Evolutionary conservation across 2,797 vertebrate genomes (phyloP).

Genomic region (Acanthornis magna): DNA sequence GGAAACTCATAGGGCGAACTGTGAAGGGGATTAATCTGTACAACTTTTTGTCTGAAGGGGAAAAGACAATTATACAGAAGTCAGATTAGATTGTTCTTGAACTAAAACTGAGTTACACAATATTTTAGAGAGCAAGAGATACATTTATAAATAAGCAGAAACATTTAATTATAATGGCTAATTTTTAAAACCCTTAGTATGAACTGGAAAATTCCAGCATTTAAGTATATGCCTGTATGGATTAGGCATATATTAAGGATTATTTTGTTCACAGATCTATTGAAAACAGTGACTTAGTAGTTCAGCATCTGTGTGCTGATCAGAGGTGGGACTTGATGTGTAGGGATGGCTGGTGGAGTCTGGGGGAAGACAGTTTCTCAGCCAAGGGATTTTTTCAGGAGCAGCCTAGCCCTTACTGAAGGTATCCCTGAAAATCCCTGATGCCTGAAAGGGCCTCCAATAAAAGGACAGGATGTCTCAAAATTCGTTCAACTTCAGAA

Average conservation of each 20-base stretch:
- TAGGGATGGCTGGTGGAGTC: not conserved
- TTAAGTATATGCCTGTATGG: not conserved
- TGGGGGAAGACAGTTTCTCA: not conserved
- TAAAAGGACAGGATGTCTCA: constrained; percentile 71
- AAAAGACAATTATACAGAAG: not conserved
- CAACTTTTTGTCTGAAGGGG: constrained; percentile 74
- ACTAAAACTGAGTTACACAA: not conserved
- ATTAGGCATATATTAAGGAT: not conserved
- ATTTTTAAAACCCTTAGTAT: not conserved
- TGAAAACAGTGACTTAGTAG: not conserved
- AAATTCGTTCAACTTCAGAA: constrained; percentile 69
- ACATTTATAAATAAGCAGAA: not conserved
- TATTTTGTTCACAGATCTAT: not conserved
- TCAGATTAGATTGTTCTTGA: not conserved
- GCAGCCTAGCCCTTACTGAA: constrained; percentile 63
- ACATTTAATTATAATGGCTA: not conserved
- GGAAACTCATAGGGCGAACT: constrained; percentile 69
- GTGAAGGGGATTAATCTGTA: constrained; percentile 69
- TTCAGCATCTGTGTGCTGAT: not conserved
- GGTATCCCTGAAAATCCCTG: constrained; percentile 71
- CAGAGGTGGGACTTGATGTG: not conserved
- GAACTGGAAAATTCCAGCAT: not conserved
- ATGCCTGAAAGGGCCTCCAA: constrained; percentile 59
- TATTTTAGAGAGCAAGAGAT: not conserved
- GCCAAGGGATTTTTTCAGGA: not conserved